Evolutionary conservation across 2,888 invertebrate species (phyloP).

Genomic region (Calliphora vomitoria): DNA sequence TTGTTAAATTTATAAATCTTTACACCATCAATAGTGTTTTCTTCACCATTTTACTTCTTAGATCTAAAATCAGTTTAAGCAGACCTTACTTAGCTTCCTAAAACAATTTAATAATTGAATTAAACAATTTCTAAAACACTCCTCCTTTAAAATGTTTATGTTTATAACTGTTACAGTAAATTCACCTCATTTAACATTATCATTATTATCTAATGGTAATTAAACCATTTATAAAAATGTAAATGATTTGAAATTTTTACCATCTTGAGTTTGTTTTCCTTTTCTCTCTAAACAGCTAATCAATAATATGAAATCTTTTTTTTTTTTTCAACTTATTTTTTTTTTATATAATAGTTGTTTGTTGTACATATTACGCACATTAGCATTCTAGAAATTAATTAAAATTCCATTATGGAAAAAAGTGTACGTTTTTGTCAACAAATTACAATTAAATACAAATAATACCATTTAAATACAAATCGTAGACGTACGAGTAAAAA

Average conservation of each 20-base stretch:
- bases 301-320: slow-evolving; percentile 32
- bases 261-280: slow-evolving; percentile 3
- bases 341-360: neutral
- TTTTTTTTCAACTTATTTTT: neutral
- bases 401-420: slow-evolving; percentile 69
- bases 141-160: neutral
- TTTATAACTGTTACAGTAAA: neutral
- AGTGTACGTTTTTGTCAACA: slow-evolving; percentile 67
- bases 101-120: neutral
- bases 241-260: slow-evolving; percentile 48
- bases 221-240: slow-evolving; percentile 66
- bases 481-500: slow-evolving; percentile 70
- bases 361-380: slow-evolving; percentile 41
- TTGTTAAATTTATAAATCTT: no score
- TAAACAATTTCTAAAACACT: neutral
- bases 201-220: slow-evolving; percentile 46
- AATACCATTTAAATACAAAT: slow-evolving; percentile 73
- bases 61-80: no score
- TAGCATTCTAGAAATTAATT: slow-evolving; percentile 74
- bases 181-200: neutral
- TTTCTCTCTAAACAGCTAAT: slow-evolving; percentile 34
- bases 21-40: no score
- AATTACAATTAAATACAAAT: slow-evolving; percentile 74
- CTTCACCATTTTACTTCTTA: no score
- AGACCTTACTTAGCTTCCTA: no score